phyloP scores from a whole-genome alignment of 2,888 invertebrate genomes.

The Aphelenchoides bicaudatus region DNA sequence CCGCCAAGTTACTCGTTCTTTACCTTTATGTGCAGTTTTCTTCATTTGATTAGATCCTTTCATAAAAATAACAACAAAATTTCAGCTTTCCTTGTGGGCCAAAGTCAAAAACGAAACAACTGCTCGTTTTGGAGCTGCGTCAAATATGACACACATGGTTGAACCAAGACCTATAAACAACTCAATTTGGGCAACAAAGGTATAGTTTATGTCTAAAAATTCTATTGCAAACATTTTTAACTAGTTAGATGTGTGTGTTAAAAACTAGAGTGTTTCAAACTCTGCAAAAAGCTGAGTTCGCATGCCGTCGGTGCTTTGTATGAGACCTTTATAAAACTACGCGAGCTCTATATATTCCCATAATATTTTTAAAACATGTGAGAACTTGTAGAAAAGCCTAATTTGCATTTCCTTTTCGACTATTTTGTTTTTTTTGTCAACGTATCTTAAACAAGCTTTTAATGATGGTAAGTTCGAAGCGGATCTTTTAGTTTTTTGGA shows the following conservation, averaged over 20 bases:
- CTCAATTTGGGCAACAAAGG: constrained; percentile 18
- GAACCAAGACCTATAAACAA: not conserved
- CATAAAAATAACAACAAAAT: not conserved
- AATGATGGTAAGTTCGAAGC: too few species aligned
- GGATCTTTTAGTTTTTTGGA: too few species aligned
- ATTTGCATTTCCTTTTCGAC: too few species aligned
- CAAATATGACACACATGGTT: constrained; percentile 9
- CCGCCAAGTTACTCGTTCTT: too few species aligned
- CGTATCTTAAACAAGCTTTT: too few species aligned
- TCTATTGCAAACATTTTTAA: not conserved
- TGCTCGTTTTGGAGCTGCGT: constrained; percentile 16
- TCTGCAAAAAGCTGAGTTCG: too few species aligned
- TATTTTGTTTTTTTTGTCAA: not conserved
- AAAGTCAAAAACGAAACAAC: constrained; percentile 2
- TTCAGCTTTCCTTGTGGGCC: constrained; percentile 17
- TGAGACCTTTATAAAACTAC: too few species aligned
- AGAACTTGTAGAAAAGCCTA: too few species aligned
- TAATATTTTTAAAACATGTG: too few species aligned
- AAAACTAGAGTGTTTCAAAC: too few species aligned
- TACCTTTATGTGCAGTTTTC: constrained; percentile 6
- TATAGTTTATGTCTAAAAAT: not conserved
- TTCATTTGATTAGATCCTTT: not conserved
- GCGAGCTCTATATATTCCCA: too few species aligned
- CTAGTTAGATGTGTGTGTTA: not conserved
- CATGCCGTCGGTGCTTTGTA: too few species aligned